Evolutionary conservation across 2,888 invertebrate genomes (phyloP), one percentile per base, ranked within the genome.

Genomic region (Criorhina ranunculi): DNA sequence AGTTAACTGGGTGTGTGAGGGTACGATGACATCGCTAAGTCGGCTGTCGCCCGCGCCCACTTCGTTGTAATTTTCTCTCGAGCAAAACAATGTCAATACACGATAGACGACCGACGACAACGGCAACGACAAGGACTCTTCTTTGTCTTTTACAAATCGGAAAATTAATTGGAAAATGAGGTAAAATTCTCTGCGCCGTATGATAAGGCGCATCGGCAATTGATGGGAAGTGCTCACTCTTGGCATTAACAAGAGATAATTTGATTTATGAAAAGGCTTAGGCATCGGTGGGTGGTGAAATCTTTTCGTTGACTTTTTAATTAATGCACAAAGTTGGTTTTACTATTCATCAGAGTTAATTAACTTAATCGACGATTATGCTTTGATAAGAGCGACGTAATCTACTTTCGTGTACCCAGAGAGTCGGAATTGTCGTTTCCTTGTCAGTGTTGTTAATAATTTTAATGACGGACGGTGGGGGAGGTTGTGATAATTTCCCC

Each of bases 211-310:
- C 19, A 53, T 69, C 17, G 49, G n/a, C 60, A 31, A 53, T 77
- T 69, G 77, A 53, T 55, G 44, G 46, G 7, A 62, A 46, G 66
- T 37, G 57, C 37, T 64, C 60, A 24, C 35, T 46, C 51, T 59
- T 46, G 19, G 29, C 55, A 55, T 44, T 55, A 69, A 70, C 53
- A 42, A 62, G 46, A 37, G 69, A 69, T 70, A 70, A 78, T 70
- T 70, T 62, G 77, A 78, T 78, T 78, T 78, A 78, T 70, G 44
- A 19, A 60, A 78, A 55, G 77, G 69, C 70, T 78, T 69, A 60
- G 29, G 35, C 17, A 2, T 2, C 5, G 42, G 24, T n/a, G 29
- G n/a, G 60, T n/a, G 33, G 4, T 31, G 37, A 17, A 42, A 44
- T 60, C 44, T 60, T 40, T 53, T 69, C 29, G 12, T 9, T 24